Conservation (phyloP, 2,888 invertebrate genomes). For the Tetheella fluctuosa region DNA sequence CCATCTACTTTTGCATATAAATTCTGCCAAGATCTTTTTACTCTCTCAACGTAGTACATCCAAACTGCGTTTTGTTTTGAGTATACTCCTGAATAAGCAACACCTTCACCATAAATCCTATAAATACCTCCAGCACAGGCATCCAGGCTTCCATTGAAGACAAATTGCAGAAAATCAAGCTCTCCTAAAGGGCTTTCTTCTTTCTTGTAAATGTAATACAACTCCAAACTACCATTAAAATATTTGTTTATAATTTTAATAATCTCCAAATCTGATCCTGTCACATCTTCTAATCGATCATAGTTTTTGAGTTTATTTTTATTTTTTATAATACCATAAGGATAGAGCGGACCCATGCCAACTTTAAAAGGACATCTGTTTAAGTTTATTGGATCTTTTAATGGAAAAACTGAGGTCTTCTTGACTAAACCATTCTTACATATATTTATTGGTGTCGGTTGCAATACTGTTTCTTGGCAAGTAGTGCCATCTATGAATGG, state of each 20-base stretch:
- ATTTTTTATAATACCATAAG: slow-evolving; percentile 52
- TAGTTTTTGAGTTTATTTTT: slow-evolving; percentile 40
- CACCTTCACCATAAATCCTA: slow-evolving; percentile 56
- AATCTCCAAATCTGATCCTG: slow-evolving; percentile 62
- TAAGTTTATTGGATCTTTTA: slow-evolving; percentile 48
- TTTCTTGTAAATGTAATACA: slow-evolving; percentile 47
- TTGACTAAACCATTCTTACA: slow-evolving; percentile 46
- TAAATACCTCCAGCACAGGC: slow-evolving; percentile 66
- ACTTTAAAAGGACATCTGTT: slow-evolving; percentile 60
- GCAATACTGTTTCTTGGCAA: slow-evolving; percentile 40
- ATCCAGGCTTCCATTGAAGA: slow-evolving; percentile 64
- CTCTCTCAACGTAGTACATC: slow-evolving; percentile 59
- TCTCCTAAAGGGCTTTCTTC: slow-evolving; percentile 45
- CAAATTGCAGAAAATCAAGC: slow-evolving; percentile 44
- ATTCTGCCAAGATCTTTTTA: slow-evolving; percentile 56
- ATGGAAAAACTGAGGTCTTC: slow-evolving; percentile 42
- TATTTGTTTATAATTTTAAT: slow-evolving; percentile 60
- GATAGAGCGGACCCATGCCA: slow-evolving; percentile 56
- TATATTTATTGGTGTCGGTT: slow-evolving; percentile 39
- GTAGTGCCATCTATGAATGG: slow-evolving; percentile 47
- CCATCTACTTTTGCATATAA: slow-evolving; percentile 52
- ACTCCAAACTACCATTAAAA: slow-evolving; percentile 56
- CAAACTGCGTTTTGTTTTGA: slow-evolving; percentile 56
- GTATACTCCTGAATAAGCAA: slow-evolving; percentile 68
- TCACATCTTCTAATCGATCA: slow-evolving; percentile 40